Conservation (phyloP, 2,797 vertebrate species). For the Eulemur rubriventer region DNA sequence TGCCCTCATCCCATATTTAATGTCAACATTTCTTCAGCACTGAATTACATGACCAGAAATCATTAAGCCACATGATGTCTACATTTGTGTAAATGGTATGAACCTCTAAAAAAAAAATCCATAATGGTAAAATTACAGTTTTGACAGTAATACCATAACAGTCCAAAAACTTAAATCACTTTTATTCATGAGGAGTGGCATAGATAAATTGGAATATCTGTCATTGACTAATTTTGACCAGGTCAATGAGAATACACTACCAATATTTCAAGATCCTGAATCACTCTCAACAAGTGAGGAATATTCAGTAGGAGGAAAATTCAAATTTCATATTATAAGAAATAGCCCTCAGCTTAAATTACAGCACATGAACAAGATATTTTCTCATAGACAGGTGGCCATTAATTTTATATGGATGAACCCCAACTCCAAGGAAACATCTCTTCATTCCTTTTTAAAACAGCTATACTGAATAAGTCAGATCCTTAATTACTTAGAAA, state of each 20-base stretch:
- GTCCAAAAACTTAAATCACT: not conserved
- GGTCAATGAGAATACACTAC: not conserved
- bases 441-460: not conserved
- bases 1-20: not conserved
- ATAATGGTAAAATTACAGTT: conserved; percentile 12
- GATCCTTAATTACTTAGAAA: conserved; percentile 29
- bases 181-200: not conserved
- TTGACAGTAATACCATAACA: not conserved
- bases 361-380: conserved; percentile 15
- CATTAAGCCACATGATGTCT: conserved; percentile 11
- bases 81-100: not conserved
- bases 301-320: not conserved
- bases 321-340: not conserved
- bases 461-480: not conserved
- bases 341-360: conserved; percentile 8
- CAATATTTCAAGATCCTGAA: not conserved
- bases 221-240: not conserved
- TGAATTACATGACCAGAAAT: conserved; percentile 29
- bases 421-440: conserved; percentile 23
- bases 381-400: not conserved
- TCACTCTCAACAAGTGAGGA: conserved; percentile 1
- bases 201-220: not conserved
- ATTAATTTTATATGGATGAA: not conserved
- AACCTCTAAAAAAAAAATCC: not conserved
- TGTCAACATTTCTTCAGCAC: conserved; percentile 38